Evolutionary conservation across 2,888 invertebrate genomes (phyloP).

Genomic region (Aphodius granarius): DNA sequence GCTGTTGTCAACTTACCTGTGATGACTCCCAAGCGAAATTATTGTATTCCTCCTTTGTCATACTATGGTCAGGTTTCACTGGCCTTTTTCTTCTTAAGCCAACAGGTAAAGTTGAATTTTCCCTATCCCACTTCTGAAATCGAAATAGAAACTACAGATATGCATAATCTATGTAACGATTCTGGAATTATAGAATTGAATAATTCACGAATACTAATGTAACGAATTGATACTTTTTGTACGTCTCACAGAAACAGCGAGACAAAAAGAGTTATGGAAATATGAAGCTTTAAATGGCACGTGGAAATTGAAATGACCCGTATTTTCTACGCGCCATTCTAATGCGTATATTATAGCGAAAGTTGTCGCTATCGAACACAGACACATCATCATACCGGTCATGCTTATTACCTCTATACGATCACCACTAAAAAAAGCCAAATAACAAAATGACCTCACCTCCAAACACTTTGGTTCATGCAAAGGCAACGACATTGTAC

Average conservation of each 20-base stretch:
- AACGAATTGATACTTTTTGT: too few species aligned
- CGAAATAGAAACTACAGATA: not conserved
- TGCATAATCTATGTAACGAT: too few species aligned
- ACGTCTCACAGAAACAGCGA: not conserved
- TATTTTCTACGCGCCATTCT: too few species aligned
- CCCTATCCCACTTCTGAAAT: conserved; percentile 63
- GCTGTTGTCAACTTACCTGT: conserved; percentile 57
- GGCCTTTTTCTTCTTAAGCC: conserved; percentile 58
- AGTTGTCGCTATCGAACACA: too few species aligned
- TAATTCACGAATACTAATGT: too few species aligned
- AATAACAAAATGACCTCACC: conserved; percentile 52
- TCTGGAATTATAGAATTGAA: too few species aligned
- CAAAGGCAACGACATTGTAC: conserved; percentile 64
- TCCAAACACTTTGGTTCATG: conserved; percentile 69
- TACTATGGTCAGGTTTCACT: conserved; percentile 54
- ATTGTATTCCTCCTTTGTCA: conserved; percentile 57
- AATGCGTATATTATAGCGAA: too few species aligned
- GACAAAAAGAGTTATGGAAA: not conserved
- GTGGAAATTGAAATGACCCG: too few species aligned
- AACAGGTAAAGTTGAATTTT: conserved; percentile 60
- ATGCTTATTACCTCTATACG: conserved; percentile 33
- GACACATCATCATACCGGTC: not conserved
- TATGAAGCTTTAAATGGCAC: too few species aligned
- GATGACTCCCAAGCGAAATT: conserved; percentile 57
- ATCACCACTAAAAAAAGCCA: conserved; percentile 1